phyloP scores from a whole-genome alignment of 2,888 invertebrate genomes.

The Hoplodrina ambigua region DNA sequence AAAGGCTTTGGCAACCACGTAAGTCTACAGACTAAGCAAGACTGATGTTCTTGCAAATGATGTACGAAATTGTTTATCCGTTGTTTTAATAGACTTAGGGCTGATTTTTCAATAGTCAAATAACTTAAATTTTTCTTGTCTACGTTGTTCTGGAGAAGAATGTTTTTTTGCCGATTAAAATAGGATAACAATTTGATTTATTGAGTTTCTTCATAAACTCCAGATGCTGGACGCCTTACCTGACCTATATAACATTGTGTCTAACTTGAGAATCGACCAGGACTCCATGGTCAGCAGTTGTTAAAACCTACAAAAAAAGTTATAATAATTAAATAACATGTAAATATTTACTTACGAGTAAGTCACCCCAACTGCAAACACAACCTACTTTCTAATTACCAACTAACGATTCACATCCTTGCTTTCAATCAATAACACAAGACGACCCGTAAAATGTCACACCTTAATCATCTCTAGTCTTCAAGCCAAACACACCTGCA shows the following conservation, averaged over 20 bases:
- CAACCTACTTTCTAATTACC: slow-evolving; percentile 49
- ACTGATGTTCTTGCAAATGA: slow-evolving; percentile 32
- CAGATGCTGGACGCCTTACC: no score
- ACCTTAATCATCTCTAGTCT: slow-evolving; percentile 73
- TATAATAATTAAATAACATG: no score
- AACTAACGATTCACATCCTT: slow-evolving; percentile 48
- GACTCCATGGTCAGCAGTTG: no score
- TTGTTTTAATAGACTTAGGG: slow-evolving; percentile 1
- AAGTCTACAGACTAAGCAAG: slow-evolving; percentile 32
- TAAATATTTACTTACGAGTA: neutral
- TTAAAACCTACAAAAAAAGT: no score
- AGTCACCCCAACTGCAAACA: neutral
- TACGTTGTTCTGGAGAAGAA: neutral
- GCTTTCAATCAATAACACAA: slow-evolving; percentile 62
- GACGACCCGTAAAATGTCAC: slow-evolving; percentile 79
- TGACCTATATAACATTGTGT: no score
- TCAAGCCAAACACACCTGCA: slow-evolving; percentile 75
- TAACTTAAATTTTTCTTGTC: neutral
- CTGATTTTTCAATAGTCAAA: no score
- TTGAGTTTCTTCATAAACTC: no score
- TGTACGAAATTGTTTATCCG: neutral
- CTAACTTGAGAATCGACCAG: no score
- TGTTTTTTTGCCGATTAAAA: neutral
- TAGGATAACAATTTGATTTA: neutral
- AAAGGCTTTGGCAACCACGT: slow-evolving; percentile 24